Evolutionary conservation across 2,888 invertebrate genomes (phyloP).

Genomic region (Mesochorus sp.): DNA sequence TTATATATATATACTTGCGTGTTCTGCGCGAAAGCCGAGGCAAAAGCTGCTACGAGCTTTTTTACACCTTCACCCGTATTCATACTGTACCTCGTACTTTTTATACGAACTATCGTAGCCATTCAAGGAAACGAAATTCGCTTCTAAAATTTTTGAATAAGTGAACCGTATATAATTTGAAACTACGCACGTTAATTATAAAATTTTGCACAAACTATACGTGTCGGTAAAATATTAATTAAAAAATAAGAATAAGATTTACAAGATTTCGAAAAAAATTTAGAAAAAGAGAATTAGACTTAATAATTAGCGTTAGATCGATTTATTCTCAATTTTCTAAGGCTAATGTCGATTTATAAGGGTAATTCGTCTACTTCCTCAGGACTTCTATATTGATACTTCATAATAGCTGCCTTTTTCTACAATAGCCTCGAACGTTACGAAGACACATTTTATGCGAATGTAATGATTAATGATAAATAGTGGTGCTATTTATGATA

Average conservation of each 20-base stretch:
- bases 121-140: slow-evolving; percentile 5
- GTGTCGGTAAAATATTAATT: not conserved
- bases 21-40: slow-evolving; percentile 20
- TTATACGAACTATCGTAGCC: not conserved
- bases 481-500: not conserved
- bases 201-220: no score
- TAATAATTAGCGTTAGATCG: no score
- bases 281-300: no score
- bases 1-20: no score
- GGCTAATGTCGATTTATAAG: no score
- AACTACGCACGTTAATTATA: no score
- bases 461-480: not conserved
- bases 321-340: no score
- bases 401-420: no score
- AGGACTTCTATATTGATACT: no score
- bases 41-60: slow-evolving; percentile 20
- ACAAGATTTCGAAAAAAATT: not conserved
- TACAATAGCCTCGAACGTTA: no score
- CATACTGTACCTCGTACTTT: slow-evolving; percentile 13
- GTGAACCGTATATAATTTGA: no score
- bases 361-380: no score
- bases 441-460: not conserved
- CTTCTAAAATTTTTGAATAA: slow-evolving; percentile 1
- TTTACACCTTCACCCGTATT: not conserved
- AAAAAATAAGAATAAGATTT: not conserved